Evolutionary conservation across 2,888 invertebrate species (phyloP).

Genomic region (Spisula solida): DNA sequence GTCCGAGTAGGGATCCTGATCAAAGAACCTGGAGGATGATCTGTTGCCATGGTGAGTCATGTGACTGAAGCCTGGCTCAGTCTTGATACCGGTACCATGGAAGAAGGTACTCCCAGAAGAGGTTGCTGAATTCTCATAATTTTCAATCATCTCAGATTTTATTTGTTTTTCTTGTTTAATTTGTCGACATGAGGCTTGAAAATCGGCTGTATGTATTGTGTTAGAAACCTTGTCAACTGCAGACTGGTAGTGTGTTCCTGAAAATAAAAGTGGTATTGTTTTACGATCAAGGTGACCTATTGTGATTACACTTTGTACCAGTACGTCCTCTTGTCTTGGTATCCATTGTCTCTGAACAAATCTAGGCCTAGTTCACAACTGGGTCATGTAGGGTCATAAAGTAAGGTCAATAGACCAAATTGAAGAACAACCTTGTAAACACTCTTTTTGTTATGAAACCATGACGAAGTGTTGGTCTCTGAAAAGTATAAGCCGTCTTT

Average conservation of each 20-base stretch:
- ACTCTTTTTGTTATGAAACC: too few relatives aligned
- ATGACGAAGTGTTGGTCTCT: too few relatives aligned
- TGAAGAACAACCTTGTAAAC: too few relatives aligned
- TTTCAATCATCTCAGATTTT: background rate
- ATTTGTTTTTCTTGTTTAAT: constrained; percentile 2
- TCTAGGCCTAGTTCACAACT: too few relatives aligned
- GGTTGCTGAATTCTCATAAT: background rate
- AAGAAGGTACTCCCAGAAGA: background rate
- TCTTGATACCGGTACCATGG: background rate
- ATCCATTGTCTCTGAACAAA: too few relatives aligned
- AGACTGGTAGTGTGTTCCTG: background rate
- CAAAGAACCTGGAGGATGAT: background rate
- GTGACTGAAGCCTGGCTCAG: background rate
- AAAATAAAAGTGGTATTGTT: background rate
- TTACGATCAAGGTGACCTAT: too few relatives aligned
- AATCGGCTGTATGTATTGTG: background rate
- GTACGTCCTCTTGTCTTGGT: too few relatives aligned
- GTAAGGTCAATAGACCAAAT: too few relatives aligned
- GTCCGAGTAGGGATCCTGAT: constrained; percentile 33
- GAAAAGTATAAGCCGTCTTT: too few relatives aligned
- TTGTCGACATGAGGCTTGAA: background rate
- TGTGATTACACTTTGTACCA: too few relatives aligned
- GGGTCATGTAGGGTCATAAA: too few relatives aligned
- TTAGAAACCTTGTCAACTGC: background rate
- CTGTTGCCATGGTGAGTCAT: background rate